A percentile compares a stretch with the other conserved stretches of the same genome.
Evolutionary conservation across 2,888 invertebrate species (phyloP).

Genomic region (Alcis repandata): DNA sequence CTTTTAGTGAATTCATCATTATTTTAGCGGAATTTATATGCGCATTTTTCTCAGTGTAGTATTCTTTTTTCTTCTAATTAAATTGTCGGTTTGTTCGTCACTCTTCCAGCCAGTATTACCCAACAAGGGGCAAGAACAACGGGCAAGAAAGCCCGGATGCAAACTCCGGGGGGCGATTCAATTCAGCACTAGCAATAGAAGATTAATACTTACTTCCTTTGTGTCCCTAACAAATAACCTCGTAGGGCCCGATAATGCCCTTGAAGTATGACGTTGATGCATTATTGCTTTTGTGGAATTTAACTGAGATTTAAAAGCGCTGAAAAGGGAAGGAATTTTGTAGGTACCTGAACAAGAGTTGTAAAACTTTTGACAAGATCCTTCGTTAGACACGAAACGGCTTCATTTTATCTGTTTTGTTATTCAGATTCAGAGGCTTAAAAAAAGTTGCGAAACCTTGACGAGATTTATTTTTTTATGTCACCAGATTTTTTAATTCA

Average conservation of each 20-base stretch:
- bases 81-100: background rate
- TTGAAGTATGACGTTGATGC: conserved; percentile 65
- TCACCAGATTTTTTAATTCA: background rate
- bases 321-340: conserved; percentile 3
- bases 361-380: conserved; percentile 1
- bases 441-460: no score
- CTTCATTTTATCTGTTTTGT: background rate
- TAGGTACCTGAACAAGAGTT: background rate
- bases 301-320: conserved; percentile 13
- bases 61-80: no score
- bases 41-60: no score
- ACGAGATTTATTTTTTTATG: background rate
- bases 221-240: conserved; percentile 68
- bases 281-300: conserved; percentile 61
- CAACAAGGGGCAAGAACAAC: conserved; percentile 58
- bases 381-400: conserved; percentile 1
- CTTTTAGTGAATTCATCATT: no score
- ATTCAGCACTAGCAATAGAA: conserved; percentile 64
- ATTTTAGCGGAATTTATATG: no score
- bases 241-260: conserved; percentile 61
- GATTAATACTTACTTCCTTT: conserved; percentile 83
- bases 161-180: conserved; percentile 74
- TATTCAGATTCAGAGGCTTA: conserved; percentile 2
- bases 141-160: conserved; percentile 75
- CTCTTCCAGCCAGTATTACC: conserved; percentile 43